A percentile compares a stretch with the other conserved stretches of the same genome.
phyloP scores from a whole-genome alignment of 2,888 invertebrate genomes.

The Pterostichus madidus region DNA sequence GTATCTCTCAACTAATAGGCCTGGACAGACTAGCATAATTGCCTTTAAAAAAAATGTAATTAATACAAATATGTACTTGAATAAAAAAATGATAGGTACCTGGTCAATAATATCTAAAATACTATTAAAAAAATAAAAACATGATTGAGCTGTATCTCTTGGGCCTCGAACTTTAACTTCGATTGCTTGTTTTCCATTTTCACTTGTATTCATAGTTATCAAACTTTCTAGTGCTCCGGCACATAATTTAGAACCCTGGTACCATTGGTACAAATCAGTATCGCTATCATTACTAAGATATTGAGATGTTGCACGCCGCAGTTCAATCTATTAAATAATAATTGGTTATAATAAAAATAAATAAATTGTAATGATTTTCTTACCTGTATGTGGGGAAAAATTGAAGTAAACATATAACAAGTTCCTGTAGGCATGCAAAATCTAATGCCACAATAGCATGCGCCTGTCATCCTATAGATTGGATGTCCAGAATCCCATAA shows the following conservation, averaged over 20 bases:
- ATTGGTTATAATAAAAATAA: background rate
- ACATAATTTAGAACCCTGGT: constrained; percentile 85
- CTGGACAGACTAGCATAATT: constrained; percentile 83
- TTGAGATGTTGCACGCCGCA: constrained; percentile 73
- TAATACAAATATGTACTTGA: constrained; percentile 8
- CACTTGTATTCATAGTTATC: constrained; percentile 80
- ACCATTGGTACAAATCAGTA: constrained; percentile 86
- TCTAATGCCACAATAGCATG: constrained; percentile 83
- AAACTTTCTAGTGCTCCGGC: constrained; percentile 84
- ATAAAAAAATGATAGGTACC: constrained; percentile 72
- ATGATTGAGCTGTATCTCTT: constrained; percentile 78
- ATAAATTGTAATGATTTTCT: background rate
- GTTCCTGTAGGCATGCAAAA: constrained; percentile 80
- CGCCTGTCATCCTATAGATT: constrained; percentile 76
- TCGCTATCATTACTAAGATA: constrained; percentile 77
- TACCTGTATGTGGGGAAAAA: constrained; percentile 85
- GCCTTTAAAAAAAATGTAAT: constrained; percentile 76
- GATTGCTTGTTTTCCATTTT: constrained; percentile 77
- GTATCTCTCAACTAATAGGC: constrained; percentile 83
- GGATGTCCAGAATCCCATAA: constrained; percentile 83
- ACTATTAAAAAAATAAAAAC: constrained; percentile 86
- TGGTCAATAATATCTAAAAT: constrained; percentile 82
- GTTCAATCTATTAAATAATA: constrained; percentile 71
- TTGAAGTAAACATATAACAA: constrained; percentile 81
- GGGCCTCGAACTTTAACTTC: constrained; percentile 85